Conservation (phyloP, 2,797 vertebrate species). For the Eutrigla gurnardus region DNA sequence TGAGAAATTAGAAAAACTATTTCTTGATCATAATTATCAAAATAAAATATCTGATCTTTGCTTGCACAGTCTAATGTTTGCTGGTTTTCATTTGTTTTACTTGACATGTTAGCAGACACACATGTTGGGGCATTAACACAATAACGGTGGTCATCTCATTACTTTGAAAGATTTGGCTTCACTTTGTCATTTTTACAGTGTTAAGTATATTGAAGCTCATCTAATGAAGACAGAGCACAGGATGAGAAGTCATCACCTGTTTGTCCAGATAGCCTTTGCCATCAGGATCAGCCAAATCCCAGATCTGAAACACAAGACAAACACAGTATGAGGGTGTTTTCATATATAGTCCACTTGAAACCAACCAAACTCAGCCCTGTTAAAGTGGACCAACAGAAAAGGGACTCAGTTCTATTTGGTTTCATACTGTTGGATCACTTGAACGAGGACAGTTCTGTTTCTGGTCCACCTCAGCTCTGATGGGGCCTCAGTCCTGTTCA, state of each 20-base stretch:
- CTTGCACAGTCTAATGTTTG: neutral
- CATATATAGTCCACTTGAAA: too few relatives aligned
- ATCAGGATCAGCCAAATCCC: conserved; percentile 98
- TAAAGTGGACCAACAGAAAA: too few relatives aligned
- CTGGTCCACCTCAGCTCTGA: too few relatives aligned
- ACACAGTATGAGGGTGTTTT: conserved; percentile 2
- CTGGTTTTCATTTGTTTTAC: neutral
- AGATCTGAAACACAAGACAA: conserved; percentile 87
- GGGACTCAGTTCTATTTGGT: too few relatives aligned
- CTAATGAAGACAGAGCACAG: neutral
- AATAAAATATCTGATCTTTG: neutral
- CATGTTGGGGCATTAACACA: neutral
- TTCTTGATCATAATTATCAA: too few relatives aligned
- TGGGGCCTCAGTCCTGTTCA: too few relatives aligned
- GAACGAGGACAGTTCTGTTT: too few relatives aligned
- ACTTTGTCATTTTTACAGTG: neutral
- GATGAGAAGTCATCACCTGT: conserved; percentile 86
- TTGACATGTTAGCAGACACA: neutral
- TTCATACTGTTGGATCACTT: too few relatives aligned
- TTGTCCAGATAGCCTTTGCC: conserved; percentile 98
- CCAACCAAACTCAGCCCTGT: too few relatives aligned
- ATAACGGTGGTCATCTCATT: neutral
- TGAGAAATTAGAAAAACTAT: neutral
- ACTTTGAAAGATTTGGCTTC: neutral
- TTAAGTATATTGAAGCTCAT: neutral